Evolutionary conservation across 2,113 vertebrate species (phyloP).

Genomic region (Colossoma macropomum): DNA sequence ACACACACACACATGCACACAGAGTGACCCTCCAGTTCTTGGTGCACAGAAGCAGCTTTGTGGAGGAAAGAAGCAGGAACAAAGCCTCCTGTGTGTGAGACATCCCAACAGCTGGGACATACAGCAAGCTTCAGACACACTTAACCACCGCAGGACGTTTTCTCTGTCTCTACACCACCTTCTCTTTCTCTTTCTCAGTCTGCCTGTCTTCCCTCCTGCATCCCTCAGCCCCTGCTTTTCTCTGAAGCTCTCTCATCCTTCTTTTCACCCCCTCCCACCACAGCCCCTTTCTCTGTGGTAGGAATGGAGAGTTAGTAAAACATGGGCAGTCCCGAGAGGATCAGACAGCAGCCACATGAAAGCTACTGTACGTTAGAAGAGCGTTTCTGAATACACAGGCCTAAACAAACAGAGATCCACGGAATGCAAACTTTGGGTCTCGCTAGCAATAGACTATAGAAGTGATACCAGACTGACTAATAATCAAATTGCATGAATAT

Average conservation of each 20-base stretch:
- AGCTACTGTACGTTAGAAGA: not conserved
- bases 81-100: constrained; percentile 76
- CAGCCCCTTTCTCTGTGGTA: constrained; percentile 37
- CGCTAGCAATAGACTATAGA: constrained; percentile 35
- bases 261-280: constrained; percentile 49
- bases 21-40: constrained; percentile 55
- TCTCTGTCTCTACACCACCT: not conserved
- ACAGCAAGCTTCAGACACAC: constrained; percentile 60
- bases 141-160: constrained; percentile 54
- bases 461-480: not conserved
- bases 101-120: constrained; percentile 77
- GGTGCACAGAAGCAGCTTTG: constrained; percentile 77
- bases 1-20: constrained; percentile 18
- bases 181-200: not conserved
- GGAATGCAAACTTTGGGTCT: constrained; percentile 37
- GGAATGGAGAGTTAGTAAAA: not conserved
- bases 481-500: not conserved
- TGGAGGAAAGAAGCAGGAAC: constrained; percentile 66
- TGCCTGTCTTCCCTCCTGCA: not conserved
- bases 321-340: constrained; percentile 5
- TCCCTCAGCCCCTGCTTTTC: not conserved
- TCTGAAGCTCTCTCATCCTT: constrained; percentile 14
- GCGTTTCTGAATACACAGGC: not conserved
- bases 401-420: constrained; percentile 14
- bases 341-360: constrained; percentile 15